A percentile compares a stretch with the other conserved stretches of the same genome.
Conservation (phyloP, 2,888 invertebrate genomes). For the Halictus quadricinctus region DNA sequence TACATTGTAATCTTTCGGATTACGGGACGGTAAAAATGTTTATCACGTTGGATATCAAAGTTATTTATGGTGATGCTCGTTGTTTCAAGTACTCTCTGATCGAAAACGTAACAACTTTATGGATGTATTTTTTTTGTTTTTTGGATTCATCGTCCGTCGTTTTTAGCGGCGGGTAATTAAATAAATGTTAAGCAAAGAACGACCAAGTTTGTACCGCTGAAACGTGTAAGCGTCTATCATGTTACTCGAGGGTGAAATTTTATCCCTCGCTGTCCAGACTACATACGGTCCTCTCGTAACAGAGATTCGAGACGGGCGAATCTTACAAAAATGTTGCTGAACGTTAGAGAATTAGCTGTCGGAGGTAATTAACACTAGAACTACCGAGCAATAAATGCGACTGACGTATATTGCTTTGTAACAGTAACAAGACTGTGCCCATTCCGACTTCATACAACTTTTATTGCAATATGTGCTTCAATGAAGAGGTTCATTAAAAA, state of each 20-base stretch:
- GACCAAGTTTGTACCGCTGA: neutral
- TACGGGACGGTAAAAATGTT: neutral
- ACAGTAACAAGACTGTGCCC: too few relatives aligned
- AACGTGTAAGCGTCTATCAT: constrained; percentile 11
- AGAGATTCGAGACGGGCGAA: constrained; percentile 7
- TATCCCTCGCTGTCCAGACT: constrained; percentile 1
- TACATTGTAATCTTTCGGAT: neutral
- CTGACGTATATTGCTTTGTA: too few relatives aligned
- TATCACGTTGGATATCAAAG: neutral
- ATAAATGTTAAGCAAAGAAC: neutral
- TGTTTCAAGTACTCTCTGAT: neutral
- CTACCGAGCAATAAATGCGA: too few relatives aligned
- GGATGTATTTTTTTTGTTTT: neutral
- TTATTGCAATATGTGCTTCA: too few relatives aligned
- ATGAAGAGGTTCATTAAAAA: too few relatives aligned
- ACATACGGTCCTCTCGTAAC: constrained; percentile 1
- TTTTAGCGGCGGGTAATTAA: neutral
- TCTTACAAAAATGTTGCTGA: constrained; percentile 8
- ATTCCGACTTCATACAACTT: too few relatives aligned
- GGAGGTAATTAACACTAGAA: neutral
- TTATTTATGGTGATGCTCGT: neutral
- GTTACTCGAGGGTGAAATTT: constrained; percentile 23
- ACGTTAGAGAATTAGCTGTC: neutral
- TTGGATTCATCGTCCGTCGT: neutral
- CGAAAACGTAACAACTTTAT: neutral